phyloP scores from a whole-genome alignment of 2,113 vertebrate species.

The Xyliphius kryptos region DNA sequence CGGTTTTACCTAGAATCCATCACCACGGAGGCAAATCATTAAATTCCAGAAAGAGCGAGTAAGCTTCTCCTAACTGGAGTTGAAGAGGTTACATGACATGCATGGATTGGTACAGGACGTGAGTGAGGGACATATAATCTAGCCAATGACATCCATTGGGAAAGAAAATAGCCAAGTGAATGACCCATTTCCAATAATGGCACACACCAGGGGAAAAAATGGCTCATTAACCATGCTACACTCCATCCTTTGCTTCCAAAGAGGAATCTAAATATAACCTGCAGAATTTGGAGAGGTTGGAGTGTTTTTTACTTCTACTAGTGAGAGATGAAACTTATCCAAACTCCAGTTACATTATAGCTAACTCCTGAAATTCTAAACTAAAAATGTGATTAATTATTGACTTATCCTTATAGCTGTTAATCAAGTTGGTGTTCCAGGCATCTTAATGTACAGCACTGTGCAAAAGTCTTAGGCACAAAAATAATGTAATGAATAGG shows the following conservation, averaged over 20 bases:
- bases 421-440: no score
- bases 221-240: constrained; percentile 12
- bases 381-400: no score
- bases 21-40: constrained; percentile 25
- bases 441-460: no score
- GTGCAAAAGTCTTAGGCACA: no score
- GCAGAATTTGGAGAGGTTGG: no score
- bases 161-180: neutral
- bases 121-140: constrained; percentile 25
- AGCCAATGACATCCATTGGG: constrained; percentile 8
- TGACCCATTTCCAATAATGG: constrained; percentile 15
- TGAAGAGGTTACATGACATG: constrained; percentile 27
- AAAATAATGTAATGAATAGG: no score
- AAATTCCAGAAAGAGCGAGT: constrained; percentile 10
- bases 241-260: constrained; percentile 6
- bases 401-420: no score
- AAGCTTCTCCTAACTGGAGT: constrained; percentile 20
- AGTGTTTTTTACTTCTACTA: no score
- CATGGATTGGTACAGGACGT: constrained; percentile 3
- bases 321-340: no score
- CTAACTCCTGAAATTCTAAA: no score
- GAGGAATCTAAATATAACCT: neutral
- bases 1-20: constrained; percentile 20
- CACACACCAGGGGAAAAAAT: constrained; percentile 10
- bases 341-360: no score